A percentile compares a stretch with the other conserved stretches of the same genome.
phyloP scores from a whole-genome alignment of 2,113 vertebrate genomes.

The Bufo bufo region DNA sequence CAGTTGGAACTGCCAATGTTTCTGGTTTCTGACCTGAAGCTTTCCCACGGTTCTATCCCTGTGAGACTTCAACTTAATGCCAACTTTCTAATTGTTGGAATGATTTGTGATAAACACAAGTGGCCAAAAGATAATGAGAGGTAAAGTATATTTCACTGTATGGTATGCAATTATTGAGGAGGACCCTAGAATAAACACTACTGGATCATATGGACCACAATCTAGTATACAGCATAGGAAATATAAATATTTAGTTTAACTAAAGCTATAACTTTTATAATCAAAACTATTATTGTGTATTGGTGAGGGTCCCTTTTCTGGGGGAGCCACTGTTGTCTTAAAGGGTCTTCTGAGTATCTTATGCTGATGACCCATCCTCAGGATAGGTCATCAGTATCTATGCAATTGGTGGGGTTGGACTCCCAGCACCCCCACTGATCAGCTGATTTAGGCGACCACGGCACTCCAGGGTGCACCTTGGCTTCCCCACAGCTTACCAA shows the following conservation, averaged over 20 bases:
- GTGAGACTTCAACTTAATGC: conserved; percentile 30
- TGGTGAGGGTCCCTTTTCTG: not conserved
- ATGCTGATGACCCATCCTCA: too few relatives aligned
- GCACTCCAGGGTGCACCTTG: too few relatives aligned
- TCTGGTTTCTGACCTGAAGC: conserved; percentile 47
- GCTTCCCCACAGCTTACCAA: too few relatives aligned
- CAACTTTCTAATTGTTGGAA: conserved; percentile 56
- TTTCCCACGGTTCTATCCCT: conserved; percentile 49
- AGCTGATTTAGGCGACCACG: too few relatives aligned
- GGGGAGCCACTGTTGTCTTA: too few relatives aligned
- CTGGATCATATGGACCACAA: not conserved
- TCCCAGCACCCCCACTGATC: too few relatives aligned
- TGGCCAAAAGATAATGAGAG: conserved; percentile 45
- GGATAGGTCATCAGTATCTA: too few relatives aligned
- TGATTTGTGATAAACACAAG: conserved; percentile 49
- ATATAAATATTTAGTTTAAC: not conserved
- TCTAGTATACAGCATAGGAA: not conserved
- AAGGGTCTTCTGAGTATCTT: too few relatives aligned
- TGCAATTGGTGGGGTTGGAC: too few relatives aligned
- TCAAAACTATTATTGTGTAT: not conserved
- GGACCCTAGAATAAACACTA: not conserved
- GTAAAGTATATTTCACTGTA: conserved; percentile 28
- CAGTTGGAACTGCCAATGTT: conserved; percentile 54
- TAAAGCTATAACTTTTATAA: not conserved
- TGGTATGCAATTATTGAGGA: not conserved